Evolutionary conservation across 2,888 invertebrate species (phyloP), one percentile per base, ranked within the genome.

Genomic region (Seladonia tumulorum): DNA sequence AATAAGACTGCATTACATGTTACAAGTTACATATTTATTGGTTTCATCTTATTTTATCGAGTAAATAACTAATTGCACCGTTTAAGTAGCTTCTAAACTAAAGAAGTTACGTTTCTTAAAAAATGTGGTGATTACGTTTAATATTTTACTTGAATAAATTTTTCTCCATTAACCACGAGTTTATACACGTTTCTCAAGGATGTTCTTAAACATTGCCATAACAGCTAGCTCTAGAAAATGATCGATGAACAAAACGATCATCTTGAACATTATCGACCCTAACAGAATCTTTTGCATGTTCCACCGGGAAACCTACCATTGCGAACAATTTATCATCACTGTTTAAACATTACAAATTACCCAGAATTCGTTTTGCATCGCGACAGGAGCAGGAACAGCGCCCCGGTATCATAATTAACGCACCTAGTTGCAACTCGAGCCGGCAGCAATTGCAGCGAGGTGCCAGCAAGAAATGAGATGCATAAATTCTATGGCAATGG

Each of bases 401-500:
- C 10, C 22, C 10, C n/a, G 10, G 53, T 53, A 53, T 53, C 53
- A 53, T 53, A 53, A 53, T 53, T 53, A 53, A 53, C 53, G 53
- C 53, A n/a, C 10, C 53, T n/a, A n/a, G 53, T 53, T 53, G 53
- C 10, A 53, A 53, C 53, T n/a, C 10, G 53, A n/a, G 53, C 53
- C 22, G 53, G 22, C 53, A n/a, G 79, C 76, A 76, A 68, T 66
- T 47, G 76, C 49, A 29, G 60, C 66, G 57, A 42, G 79, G 39
- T 72, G 75, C 74, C 66, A 57, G 39, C 29, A 18, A n/a, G 18
- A 25, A 53, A 53, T 57, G 12, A 45, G 73, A 42, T 57, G 47
- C 72, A 85, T 86, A 86, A 86, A 84, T 84, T 49, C 35, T 22
- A 57, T 7, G 45, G 39, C 68, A 42, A 70, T 68, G 74, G 74